These are phyloP conservation scores for Lasioglossum leucozonium DNA, from an alignment of 2,888 invertebrate genomes.

Conservation along the genomic window DNA sequence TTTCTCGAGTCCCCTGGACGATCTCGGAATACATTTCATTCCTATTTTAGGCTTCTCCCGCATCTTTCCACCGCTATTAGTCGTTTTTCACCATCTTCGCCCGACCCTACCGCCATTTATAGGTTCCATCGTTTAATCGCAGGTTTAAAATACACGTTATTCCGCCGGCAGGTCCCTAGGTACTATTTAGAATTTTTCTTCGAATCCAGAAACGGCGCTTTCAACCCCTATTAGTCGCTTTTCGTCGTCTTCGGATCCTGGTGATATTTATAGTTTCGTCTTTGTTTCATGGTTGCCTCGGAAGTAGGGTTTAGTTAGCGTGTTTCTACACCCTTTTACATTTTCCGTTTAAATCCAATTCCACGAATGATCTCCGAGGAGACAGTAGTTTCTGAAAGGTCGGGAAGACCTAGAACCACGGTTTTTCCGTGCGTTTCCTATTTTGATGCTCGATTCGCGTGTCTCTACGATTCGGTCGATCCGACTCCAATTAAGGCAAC, in stretches of 20 bases:
- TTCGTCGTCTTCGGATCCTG: background rate
- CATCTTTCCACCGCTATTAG: conserved; percentile 3
- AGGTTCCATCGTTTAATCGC: background rate
- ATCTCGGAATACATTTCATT: background rate
- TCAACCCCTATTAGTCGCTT: background rate
- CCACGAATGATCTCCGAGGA: background rate
- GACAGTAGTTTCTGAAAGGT: background rate
- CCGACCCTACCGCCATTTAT: background rate
- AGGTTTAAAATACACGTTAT: background rate
- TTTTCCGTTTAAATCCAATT: background rate
- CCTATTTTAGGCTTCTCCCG: background rate
- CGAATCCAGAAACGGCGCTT: background rate
- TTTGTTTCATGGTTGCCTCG: background rate
- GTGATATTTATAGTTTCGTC: background rate
- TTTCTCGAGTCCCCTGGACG: background rate
- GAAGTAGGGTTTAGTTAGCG: background rate
- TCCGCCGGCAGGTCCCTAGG: background rate
- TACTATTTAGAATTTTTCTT: background rate
- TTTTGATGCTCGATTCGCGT: conserved; percentile 5
- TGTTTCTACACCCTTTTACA: background rate
- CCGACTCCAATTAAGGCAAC: background rate
- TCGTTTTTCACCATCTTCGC: background rate
- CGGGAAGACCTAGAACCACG: background rate
- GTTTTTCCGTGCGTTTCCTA: background rate
- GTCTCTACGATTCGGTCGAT: background rate